Percentiles rank a stretch among this genome's conserved stretches.
phyloP scores from a whole-genome alignment of 1,140 invertebrate species.

The Trichogramma pretiosum region DNA sequence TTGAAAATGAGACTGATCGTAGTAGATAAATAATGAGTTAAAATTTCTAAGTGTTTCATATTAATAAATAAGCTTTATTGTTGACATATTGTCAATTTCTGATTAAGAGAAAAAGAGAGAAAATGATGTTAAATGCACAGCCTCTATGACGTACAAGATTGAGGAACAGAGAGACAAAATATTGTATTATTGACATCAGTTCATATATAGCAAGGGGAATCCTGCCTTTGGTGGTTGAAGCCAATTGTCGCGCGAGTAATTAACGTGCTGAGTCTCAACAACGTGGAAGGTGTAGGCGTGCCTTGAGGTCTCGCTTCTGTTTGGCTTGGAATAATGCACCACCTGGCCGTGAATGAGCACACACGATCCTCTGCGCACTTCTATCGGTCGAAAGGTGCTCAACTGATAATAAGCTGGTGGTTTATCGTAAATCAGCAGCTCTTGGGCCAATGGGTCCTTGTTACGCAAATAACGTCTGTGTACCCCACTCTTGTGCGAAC shows the following conservation, averaged over 20 bases:
- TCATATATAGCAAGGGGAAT: slow-evolving; percentile 56
- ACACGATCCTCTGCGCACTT: slow-evolving; percentile 75
- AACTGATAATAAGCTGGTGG: slow-evolving; percentile 63
- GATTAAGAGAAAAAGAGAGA: too few species aligned
- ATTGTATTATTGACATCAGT: too few species aligned
- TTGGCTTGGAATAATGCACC: slow-evolving; percentile 83
- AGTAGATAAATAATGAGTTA: too few species aligned
- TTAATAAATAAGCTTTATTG: too few species aligned
- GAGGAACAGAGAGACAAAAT: too few species aligned
- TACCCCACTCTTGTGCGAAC: slow-evolving; percentile 78
- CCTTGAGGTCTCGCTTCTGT: slow-evolving; percentile 73
- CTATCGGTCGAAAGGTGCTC: slow-evolving; percentile 67
- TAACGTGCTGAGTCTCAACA: slow-evolving; percentile 66
- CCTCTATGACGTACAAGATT: too few species aligned
- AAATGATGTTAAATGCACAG: too few species aligned
- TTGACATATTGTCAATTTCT: too few species aligned
- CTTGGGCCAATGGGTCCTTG: slow-evolving; percentile 52
- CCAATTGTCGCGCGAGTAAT: slow-evolving; percentile 82
- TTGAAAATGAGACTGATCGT: too few species aligned
- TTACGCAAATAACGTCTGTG: slow-evolving; percentile 65
- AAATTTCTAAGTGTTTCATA: too few species aligned
- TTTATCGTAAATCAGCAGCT: slow-evolving; percentile 56
- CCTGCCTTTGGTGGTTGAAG: slow-evolving; percentile 56
- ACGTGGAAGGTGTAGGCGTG: slow-evolving; percentile 95
- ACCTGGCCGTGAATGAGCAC: slow-evolving; percentile 89